Conservation (phyloP, 2,888 invertebrate species). For the Cepaea hortensis region DNA sequence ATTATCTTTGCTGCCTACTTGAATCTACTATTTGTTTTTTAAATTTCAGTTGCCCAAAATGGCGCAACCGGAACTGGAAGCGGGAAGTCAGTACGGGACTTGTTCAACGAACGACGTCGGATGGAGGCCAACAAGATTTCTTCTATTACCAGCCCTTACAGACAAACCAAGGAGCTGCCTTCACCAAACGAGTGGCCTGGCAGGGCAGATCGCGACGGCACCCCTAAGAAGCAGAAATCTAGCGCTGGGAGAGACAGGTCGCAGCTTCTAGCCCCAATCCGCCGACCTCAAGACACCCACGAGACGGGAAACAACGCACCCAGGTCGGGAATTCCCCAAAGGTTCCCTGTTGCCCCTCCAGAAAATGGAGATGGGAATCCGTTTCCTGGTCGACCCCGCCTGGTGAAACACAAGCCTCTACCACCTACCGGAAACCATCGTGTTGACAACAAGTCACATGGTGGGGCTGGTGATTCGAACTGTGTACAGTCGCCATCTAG, state of each 20-base stretch:
- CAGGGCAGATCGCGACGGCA: constrained; percentile 30
- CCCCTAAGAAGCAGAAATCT: constrained; percentile 30
- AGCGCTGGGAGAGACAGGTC: constrained; percentile 65
- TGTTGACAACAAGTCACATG: constrained; percentile 15
- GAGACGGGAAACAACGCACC: not conserved
- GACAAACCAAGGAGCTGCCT: constrained; percentile 45
- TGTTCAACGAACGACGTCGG: constrained; percentile 60
- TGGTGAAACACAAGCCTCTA: constrained; percentile 46
- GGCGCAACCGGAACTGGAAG: not conserved
- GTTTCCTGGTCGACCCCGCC: constrained; percentile 1
- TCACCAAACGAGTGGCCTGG: constrained; percentile 28
- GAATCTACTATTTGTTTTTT: not conserved
- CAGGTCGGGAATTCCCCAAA: constrained; percentile 38
- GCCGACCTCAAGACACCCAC: constrained; percentile 32
- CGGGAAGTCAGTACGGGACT: constrained; percentile 55
- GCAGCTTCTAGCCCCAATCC: constrained; percentile 67
- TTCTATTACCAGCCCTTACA: constrained; percentile 61
- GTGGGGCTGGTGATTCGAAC: not conserved
- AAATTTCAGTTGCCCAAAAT: not conserved
- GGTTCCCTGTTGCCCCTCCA: not conserved
- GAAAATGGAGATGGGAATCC: constrained; percentile 31
- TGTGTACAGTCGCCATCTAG: constrained; percentile 1
- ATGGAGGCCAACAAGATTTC: constrained; percentile 56
- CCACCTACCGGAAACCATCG: constrained; percentile 16
- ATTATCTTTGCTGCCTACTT: not conserved